Evolutionary conservation across 2,113 vertebrate genomes (phyloP), one percentile per base, ranked within the genome.

Genomic region (Periophthalmodon schlosseri): DNA sequence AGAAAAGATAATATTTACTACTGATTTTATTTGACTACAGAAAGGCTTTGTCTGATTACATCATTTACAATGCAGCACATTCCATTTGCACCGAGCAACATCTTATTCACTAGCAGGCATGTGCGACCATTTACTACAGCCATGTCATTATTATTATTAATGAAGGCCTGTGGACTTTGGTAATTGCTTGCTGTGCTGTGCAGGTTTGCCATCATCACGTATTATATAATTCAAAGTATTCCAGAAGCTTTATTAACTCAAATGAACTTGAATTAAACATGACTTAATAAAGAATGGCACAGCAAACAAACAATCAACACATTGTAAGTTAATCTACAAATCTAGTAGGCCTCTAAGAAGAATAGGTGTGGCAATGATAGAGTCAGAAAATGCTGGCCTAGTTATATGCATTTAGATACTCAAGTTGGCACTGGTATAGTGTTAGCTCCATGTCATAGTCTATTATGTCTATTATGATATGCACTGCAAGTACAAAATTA

Each of bases 171-270:
- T 86, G 73, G 85, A 79, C 84, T 87, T 68, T 77, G 70, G 80
- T 86, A 79, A 86, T 86, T 87, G 80, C 82, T 73, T 69, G 52
- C 23, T 70, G 74, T 84, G 81, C 65, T 68, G 69, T 49, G 28
- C 76, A 75, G 84, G 74, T 87, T 75, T 78, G 21, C 74, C n/a
- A n/a, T 68, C 82, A 82, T 80, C 76, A 72, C 80, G 76, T 69
- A 66, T 87, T 87, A 84, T 84, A 91, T 91, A 86, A 90, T 88
- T 87, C 84, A 91, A 80, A 78, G 60, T 20, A 23, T 61, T 63
- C 60, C 71, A 54, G 73, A 80, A 39, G 18, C 18, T 63, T 50
- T 70, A 34, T 78, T 75, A 50, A 47, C 46, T 72, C 82, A 85
- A 84, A 86, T 88, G 65, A 73, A 58, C 61, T 11, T 66, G 50